Percentiles rank a stretch among this genome's conserved stretches.
These are phyloP conservation scores for Petrolisthes manimaculis DNA, from an alignment of 2,888 invertebrate genomes.

Conservation along the genomic window DNA sequence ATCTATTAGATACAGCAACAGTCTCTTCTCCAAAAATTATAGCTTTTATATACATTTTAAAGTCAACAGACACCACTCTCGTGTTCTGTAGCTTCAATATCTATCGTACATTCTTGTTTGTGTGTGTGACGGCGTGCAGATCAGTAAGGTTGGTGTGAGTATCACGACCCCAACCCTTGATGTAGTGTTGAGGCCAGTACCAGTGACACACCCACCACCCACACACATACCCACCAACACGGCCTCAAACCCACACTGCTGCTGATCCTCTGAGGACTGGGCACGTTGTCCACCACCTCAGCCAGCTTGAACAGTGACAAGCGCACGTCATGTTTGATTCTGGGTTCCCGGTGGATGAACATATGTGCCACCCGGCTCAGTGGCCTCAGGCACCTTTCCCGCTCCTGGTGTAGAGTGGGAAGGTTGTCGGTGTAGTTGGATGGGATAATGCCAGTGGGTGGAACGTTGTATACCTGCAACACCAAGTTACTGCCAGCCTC, in stretches of 20 bases:
- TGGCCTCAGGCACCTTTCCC: constrained; percentile 53
- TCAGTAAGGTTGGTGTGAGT: background rate
- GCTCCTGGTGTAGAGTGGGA: constrained; percentile 54
- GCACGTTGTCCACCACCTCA: constrained; percentile 63
- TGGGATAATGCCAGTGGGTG: constrained; percentile 27
- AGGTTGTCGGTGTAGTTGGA: constrained; percentile 20
- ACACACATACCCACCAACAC: constrained; percentile 49
- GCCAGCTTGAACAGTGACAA: constrained; percentile 63
- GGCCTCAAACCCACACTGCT: constrained; percentile 26
- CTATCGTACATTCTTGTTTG: background rate
- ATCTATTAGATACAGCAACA: constrained; percentile 1
- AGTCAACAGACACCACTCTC: background rate
- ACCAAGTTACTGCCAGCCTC: constrained; percentile 60
- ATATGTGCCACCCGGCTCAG: constrained; percentile 44
- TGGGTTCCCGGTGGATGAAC: constrained; percentile 49
- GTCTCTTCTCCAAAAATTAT: background rate
- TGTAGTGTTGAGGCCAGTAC: constrained; percentile 16
- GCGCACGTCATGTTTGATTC: constrained; percentile 60
- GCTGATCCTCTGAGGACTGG: constrained; percentile 51
- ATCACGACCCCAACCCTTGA: constrained; percentile 29
- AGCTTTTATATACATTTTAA: constrained; percentile 7
- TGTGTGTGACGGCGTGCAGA: background rate
- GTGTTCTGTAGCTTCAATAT: background rate
- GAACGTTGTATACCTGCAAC: constrained; percentile 48
- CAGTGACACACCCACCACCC: constrained; percentile 20